Evolutionary conservation across 2,888 invertebrate genomes (phyloP), one percentile per base, ranked within the genome.

Genomic region (Aphidoletes aphidimyza): DNA sequence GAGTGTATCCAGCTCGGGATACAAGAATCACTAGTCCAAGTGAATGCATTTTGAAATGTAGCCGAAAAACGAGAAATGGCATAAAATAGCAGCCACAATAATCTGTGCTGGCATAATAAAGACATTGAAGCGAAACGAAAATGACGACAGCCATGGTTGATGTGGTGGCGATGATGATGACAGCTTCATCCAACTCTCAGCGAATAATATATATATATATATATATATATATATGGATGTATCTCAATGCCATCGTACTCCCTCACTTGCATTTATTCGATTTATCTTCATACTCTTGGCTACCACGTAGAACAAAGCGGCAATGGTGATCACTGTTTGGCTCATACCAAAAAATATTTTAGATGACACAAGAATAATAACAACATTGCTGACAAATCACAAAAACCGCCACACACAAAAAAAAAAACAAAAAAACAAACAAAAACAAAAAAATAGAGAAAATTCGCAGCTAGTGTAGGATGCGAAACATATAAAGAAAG

Each of bases 301-400:
- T 17, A 69, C 69, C 81, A n/a, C n/a, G 5, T n/a, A 22, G n/a
- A 81, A 81, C 81, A 81, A 81, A 37, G 81, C 81, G 81, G 37
- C 81, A 81, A 81, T 37, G n/a, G 69, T 17, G 69, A 69, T 30
- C 34, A 26, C 6, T 69, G 69, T 69, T 69, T 69, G 69, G 69
- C 30, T 69, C 69, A 69, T 30, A 69, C 69, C 37, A 37, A 81
- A n/a, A n/a, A n/a, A 81, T 37, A 81, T 81, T 81, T 37, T 81
- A 81, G 81, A 81, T 81, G 37, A 37, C 81, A 81, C 81, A 81
- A 81, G 81, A 81, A 81, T 37, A 81, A 81, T 81, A 81, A 81
- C 81, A 81, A 81, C 81, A 22, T 84, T 84, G 84, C 84, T 84
- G 84, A 84, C 84, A 84, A 78, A 84, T 59, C 84, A 84, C 78